Evolutionary conservation across 2,797 vertebrate genomes (phyloP).

Genomic region (Smutsia temminckii): DNA sequence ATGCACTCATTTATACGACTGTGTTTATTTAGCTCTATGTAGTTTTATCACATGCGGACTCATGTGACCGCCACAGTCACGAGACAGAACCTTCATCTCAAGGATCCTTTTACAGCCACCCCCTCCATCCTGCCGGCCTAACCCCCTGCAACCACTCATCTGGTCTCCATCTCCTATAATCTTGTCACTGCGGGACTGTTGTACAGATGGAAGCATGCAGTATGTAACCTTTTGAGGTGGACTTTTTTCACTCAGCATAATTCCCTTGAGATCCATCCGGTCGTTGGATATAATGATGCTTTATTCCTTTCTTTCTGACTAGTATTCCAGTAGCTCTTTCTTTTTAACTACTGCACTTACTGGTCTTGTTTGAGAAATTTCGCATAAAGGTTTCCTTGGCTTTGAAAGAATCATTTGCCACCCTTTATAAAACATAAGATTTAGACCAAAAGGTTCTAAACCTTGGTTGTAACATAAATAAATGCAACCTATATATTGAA

Average conservation of each 20-base stretch:
- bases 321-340: not conserved
- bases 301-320: not conserved
- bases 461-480: not conserved
- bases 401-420: not conserved
- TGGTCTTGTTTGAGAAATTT: not conserved
- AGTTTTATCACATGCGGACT: not conserved
- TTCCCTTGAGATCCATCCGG: rapidly evolving
- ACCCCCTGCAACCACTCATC: not conserved
- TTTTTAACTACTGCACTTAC: not conserved
- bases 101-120: no score
- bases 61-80: not conserved
- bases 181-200: not conserved
- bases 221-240: not conserved
- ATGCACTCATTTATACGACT: not conserved
- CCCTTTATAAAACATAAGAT: not conserved
- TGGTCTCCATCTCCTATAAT: not conserved
- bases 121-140: not conserved
- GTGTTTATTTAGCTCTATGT: not conserved
- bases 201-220: not conserved
- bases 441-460: not conserved
- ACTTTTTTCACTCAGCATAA: not conserved
- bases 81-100: not conserved
- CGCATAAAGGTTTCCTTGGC: not conserved
- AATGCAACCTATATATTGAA: no score
- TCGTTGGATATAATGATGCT: rapidly evolving